Base-by-base conservation (phyloP, 2,797 vertebrate genomes). In the Coilia nasus region DNA sequence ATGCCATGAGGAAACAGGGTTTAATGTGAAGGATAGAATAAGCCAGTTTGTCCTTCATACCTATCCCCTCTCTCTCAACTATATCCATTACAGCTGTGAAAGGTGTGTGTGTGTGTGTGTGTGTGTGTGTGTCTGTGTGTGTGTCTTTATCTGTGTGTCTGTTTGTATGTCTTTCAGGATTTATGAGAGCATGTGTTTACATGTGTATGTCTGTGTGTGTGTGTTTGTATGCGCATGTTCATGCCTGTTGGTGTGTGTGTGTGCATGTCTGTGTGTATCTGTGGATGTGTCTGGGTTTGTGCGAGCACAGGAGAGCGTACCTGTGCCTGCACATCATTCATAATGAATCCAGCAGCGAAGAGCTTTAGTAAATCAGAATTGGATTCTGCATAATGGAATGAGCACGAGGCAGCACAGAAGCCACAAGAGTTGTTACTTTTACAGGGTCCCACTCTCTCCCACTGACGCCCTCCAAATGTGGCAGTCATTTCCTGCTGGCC, bases 21-120 rank as follows among this genome's bases (percentile, higher is more conserved):
- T 88, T 85, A 81, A 89, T 86, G 71, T 81, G 84, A 82, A 75
- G 86, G 81, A 80, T 84, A 83, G 82, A 82, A 78, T 85, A 41
- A 85, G 84, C 83, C 28, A 31, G 67, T 83, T 67, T 46, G 47
- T 78, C 88, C 88, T 89, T 83, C 64, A 87, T 80, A 84, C 83
- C 28, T 64, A 54, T 85, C 81, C 75, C 71, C 17, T 46, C 80
- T 83, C 86, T 78, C 44, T 44, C 6, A 19, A 31, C 71, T 78
- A 44, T 17, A 78, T 78, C 19, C 35, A 78, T 19, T 19, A 78
- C 71, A 75, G 31, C 28, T 75, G 28, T 67, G 62, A 67, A 67
- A 67, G n/a, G 2, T 28, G 23, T 67, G 62, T 23, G n/a, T 23
- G 19, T 71, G 64, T 71, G 25, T 35, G 64, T 35, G 11, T 71